Percentiles rank a stretch among this genome's conserved stretches.
Evolutionary conservation across 2,888 invertebrate species (phyloP).

Genomic region (Fragum fragum): DNA sequence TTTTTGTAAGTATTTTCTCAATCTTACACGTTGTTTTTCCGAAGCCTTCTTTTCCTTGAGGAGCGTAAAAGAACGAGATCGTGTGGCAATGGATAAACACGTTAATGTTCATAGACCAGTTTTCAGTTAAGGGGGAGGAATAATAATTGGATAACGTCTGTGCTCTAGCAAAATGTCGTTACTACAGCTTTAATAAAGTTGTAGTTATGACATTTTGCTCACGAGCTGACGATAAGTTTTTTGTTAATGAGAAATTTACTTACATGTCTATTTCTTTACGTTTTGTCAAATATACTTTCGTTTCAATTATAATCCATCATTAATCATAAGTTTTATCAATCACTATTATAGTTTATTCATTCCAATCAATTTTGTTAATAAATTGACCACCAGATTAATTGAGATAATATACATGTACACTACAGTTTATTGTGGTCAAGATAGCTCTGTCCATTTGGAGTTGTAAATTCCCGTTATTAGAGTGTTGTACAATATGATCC

Average conservation of each 20-base stretch:
- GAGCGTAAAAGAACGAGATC: too few species aligned
- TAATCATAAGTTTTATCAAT: not conserved
- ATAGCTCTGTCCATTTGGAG: slow-evolving; percentile 7
- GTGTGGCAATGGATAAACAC: too few species aligned
- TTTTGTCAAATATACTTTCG: not conserved
- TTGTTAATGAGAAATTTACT: not conserved
- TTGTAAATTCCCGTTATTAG: slow-evolving; percentile 41
- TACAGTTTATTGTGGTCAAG: slow-evolving; percentile 19
- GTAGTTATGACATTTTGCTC: too few species aligned
- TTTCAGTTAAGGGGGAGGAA: too few species aligned
- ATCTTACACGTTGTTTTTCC: too few species aligned
- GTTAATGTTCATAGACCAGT: too few species aligned
- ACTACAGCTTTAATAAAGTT: too few species aligned
- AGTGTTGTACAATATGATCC: slow-evolving; percentile 66
- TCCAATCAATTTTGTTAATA: not conserved
- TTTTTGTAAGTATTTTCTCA: too few species aligned
- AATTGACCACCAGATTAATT: not conserved
- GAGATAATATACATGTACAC: slow-evolving; percentile 6
- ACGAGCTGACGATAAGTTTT: too few species aligned
- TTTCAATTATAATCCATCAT: not conserved
- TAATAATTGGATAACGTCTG: too few species aligned
- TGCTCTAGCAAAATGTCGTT: too few species aligned
- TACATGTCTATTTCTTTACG: not conserved
- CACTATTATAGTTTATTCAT: not conserved
- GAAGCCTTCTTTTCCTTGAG: too few species aligned